Percentiles rank a stretch among this genome's conserved stretches.
phyloP scores from a whole-genome alignment of 1,140 invertebrate species.

The Bombus balteatus region DNA sequence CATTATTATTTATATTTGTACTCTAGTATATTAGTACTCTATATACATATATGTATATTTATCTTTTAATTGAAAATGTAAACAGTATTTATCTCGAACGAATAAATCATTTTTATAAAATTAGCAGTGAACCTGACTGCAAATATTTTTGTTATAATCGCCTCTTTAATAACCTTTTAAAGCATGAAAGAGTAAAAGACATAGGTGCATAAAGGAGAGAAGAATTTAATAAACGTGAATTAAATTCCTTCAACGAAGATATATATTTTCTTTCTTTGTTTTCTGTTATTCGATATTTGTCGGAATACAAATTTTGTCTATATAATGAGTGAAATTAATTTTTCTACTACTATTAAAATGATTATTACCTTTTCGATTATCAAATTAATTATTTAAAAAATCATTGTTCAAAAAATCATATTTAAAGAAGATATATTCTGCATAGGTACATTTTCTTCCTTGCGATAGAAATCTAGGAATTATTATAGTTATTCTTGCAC shows the following conservation, averaged over 20 bases:
- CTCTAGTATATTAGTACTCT: too few species aligned
- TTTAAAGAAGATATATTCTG: too few species aligned
- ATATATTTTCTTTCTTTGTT: neutral
- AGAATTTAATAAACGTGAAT: slow-evolving; percentile 21
- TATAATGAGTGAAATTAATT: neutral
- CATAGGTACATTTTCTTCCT: too few species aligned
- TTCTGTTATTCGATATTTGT: neutral
- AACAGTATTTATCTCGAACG: neutral
- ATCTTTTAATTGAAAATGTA: neutral
- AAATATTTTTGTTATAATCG: neutral
- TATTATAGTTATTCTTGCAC: too few species aligned
- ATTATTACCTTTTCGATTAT: neutral
- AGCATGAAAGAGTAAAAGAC: neutral
- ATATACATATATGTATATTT: neutral
- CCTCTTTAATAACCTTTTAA: neutral
- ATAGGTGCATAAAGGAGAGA: neutral
- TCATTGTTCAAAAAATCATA: too few species aligned
- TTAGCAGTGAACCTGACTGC: neutral
- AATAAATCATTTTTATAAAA: too few species aligned
- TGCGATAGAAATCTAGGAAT: too few species aligned
- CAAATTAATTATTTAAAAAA: neutral
- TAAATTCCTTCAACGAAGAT: slow-evolving; percentile 3
- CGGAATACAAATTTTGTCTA: too few species aligned
- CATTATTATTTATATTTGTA: too few species aligned
- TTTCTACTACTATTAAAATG: neutral